These are phyloP conservation scores for Drosophila anceps DNA, from an alignment of 2,888 invertebrate species.

Conservation along the genomic window DNA sequence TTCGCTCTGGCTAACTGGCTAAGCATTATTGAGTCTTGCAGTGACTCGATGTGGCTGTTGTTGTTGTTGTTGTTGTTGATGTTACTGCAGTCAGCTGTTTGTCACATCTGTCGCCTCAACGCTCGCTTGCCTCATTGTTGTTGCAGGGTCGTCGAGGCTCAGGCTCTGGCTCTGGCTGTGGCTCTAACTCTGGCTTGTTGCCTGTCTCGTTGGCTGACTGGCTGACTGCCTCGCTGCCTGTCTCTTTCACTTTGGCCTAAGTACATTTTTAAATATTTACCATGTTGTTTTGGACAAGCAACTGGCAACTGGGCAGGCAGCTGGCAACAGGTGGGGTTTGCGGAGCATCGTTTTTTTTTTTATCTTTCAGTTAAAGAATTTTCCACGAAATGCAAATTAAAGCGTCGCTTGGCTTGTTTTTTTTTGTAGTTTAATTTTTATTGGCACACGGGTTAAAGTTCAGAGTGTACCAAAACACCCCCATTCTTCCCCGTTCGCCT, in stretches of 20 bases:
- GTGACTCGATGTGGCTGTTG: background rate
- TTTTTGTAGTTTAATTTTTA: slow-evolving; percentile 34
- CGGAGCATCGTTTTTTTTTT: slow-evolving; percentile 7
- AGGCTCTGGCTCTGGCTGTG: background rate
- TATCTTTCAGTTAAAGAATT: slow-evolving; percentile 66
- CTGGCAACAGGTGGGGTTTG: background rate
- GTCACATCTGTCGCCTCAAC: slow-evolving; percentile 72
- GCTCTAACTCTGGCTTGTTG: slow-evolving; percentile 17
- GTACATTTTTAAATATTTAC: slow-evolving; percentile 80
- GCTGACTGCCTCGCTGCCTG: slow-evolving; percentile 43
- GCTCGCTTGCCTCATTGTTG: slow-evolving; percentile 65
- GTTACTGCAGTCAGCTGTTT: slow-evolving; percentile 65
- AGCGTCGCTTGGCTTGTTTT: slow-evolving; percentile 53
- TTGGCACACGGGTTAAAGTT: slow-evolving; percentile 71
- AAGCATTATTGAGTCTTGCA: slow-evolving; percentile 66
- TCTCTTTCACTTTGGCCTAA: slow-evolving; percentile 78
- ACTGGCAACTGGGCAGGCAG: slow-evolving; percentile 40
- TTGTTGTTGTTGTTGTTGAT: background rate
- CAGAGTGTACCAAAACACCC: slow-evolving; percentile 58
- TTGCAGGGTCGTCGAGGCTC: slow-evolving; percentile 5
- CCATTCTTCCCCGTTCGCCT: background rate
- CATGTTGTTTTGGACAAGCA: slow-evolving; percentile 65
- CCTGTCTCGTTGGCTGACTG: slow-evolving; percentile 28
- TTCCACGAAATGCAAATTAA: slow-evolving; percentile 84
- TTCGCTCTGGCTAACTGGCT: slow-evolving; percentile 42